Base-by-base conservation (phyloP, 2,888 invertebrate species). In the Sepiola atlantica region DNA sequence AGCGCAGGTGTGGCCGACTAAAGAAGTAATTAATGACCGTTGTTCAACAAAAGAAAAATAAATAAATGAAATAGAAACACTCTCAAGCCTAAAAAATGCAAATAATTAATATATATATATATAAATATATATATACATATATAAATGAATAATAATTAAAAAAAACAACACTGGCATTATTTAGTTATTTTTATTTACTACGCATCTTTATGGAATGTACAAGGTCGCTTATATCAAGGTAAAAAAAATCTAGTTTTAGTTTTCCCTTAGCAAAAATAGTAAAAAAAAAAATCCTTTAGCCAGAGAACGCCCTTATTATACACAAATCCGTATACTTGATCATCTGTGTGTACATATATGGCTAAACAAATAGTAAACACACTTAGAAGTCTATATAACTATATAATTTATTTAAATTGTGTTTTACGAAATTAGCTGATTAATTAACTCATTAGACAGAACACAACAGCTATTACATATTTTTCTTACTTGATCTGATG, bases 1-100 rank as follows among this genome's bases (percentile, higher is more conserved):
- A 55, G 54, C n/a, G 55, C 92, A 92, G 92, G 92, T 92, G 92
- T 92, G 92, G 92, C n/a, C 55, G 92, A 18, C 35, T 3, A 77
- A 77, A n/a, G n/a, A n/a, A n/a, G n/a, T n/a, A n/a, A n/a, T 77
- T 77, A 77, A 77, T 77, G 28, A 77, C 77, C 77, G 77, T 77
- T n/a, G 77, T 77, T 77, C n/a, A 16, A 12, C n/a, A 77, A 77
- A n/a, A 77, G n/a, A 77, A 77, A 77, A 77, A 57, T 20, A 57
- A 45, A 57, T 20, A 57, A 57, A 57, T 21, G 1, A 77, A 77
- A n/a, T 3, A 45, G 8, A 45, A n/a, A 28, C 77, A 77, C n/a
- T 77, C 77, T 77, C 77, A 77, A 14, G 1, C 77, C 77, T n/a
- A 28, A n/a, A 77, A 57, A 77, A n/a, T n/a, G 35, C 35, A 91